phyloP scores from a whole-genome alignment of 1,140 invertebrate genomes.

The Harpegnathos saltator region DNA sequence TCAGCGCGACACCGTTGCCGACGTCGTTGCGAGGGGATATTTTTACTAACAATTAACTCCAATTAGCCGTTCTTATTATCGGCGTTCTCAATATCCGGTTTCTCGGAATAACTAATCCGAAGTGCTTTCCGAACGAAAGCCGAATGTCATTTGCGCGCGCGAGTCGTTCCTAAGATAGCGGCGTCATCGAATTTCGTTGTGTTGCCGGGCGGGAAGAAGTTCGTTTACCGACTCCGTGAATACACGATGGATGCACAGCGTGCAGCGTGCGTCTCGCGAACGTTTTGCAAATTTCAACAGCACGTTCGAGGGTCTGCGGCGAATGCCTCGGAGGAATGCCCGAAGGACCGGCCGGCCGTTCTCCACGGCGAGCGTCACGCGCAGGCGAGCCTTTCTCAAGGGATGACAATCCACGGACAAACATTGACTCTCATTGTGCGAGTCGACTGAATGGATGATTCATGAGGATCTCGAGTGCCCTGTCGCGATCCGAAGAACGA shows the following conservation, averaged over 20 bases:
- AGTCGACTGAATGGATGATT: constrained; percentile 78
- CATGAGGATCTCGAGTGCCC: constrained; percentile 72
- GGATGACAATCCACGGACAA: constrained; percentile 75
- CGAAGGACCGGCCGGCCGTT: constrained; percentile 72
- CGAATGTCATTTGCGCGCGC: constrained; percentile 23
- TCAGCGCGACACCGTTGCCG: too few relatives aligned
- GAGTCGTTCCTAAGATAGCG: constrained; percentile 27
- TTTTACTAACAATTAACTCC: too few relatives aligned
- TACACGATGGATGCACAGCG: too few relatives aligned
- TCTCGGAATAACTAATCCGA: constrained; percentile 36
- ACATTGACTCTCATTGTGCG: constrained; percentile 79
- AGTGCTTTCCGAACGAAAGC: constrained; percentile 5
- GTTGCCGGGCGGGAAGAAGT: constrained; percentile 5
- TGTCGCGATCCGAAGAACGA: constrained; percentile 28
- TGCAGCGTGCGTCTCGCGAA: constrained; percentile 1
- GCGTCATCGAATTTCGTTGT: constrained; percentile 34
- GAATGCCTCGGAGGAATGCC: constrained; percentile 37
- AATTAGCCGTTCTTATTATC: constrained; percentile 21
- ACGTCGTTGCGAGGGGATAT: too few relatives aligned
- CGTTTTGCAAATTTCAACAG: constrained; percentile 58
- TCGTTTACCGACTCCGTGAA: constrained; percentile 44
- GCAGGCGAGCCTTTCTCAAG: constrained; percentile 67
- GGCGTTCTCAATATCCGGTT: constrained; percentile 13
- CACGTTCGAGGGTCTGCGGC: constrained; percentile 54
- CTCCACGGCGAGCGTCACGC: constrained; percentile 72